phyloP scores from a whole-genome alignment of 2,113 vertebrate species.

The Crypturellus undulatus region DNA sequence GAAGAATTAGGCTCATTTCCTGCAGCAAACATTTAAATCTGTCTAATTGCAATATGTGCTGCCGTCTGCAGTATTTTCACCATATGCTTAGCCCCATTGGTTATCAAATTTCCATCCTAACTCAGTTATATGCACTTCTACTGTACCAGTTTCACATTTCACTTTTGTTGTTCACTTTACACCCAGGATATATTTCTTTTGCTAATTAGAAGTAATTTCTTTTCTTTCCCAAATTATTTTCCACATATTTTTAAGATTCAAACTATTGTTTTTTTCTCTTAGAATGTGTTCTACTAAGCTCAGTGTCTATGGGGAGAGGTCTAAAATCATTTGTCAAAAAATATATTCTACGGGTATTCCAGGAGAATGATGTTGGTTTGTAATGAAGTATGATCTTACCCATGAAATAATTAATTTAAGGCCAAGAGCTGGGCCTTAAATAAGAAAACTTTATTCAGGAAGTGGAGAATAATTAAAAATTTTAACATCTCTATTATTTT shows the following conservation, averaged over 20 bases:
- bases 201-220: not conserved
- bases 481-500: not conserved
- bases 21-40: not conserved
- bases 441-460: not conserved
- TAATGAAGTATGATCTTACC: not conserved
- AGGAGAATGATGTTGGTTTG: not conserved
- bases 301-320: not conserved
- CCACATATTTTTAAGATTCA: not conserved
- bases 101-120: not conserved
- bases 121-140: not conserved
- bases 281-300: not conserved
- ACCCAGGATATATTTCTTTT: not conserved
- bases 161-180: not conserved
- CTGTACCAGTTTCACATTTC: not conserved
- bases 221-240: not conserved
- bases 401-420: not conserved
- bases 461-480: not conserved
- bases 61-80: not conserved
- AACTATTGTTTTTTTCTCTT: not conserved
- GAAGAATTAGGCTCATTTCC: too few species aligned
- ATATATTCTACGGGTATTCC: not conserved
- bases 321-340: not conserved
- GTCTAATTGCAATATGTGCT: not conserved
- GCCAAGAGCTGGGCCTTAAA: not conserved
- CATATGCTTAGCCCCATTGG: not conserved